Percentiles rank a stretch among this genome's conserved stretches.
Evolutionary conservation across 1,140 invertebrate genomes (phyloP).

Genomic region (Pararge aegeria): DNA sequence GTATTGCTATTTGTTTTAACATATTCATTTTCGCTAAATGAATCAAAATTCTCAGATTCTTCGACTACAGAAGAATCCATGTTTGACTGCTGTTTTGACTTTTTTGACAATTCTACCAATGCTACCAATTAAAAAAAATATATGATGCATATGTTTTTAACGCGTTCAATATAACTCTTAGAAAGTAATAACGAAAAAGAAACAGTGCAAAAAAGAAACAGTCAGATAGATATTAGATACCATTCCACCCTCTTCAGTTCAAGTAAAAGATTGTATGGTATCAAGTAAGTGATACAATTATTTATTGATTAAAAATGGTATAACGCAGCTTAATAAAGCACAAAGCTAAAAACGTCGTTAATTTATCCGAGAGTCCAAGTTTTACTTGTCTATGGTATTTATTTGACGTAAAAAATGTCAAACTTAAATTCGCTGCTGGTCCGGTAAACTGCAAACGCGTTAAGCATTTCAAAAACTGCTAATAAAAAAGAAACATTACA

Average conservation of each 20-base stretch:
- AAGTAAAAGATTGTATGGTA: no score
- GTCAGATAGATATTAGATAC: no score
- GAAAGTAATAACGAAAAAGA: constrained; percentile 2
- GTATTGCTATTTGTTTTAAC: constrained; percentile 47
- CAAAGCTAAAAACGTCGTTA: no score
- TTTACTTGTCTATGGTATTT: no score
- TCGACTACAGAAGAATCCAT: constrained; percentile 66
- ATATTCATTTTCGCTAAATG: constrained; percentile 51
- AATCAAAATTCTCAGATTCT: constrained; percentile 54
- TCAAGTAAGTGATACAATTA: no score
- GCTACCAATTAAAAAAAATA: constrained; percentile 31
- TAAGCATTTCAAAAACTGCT: constrained; percentile 7
- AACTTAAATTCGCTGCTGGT: neutral
- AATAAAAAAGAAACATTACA: constrained; percentile 1
- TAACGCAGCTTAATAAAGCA: no score
- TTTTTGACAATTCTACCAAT: constrained; percentile 45
- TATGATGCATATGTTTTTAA: constrained; percentile 30
- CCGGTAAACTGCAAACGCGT: constrained; percentile 18
- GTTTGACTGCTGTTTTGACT: constrained; percentile 67
- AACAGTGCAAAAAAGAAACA: neutral
- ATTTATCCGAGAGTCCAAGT: no score
- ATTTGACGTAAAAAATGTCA: no score
- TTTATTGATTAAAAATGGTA: no score
- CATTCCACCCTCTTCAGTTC: no score
- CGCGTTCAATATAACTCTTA: constrained; percentile 3